Base-by-base conservation (phyloP, 2,797 vertebrate species). In the Kryptolebias ocellatus region DNA sequence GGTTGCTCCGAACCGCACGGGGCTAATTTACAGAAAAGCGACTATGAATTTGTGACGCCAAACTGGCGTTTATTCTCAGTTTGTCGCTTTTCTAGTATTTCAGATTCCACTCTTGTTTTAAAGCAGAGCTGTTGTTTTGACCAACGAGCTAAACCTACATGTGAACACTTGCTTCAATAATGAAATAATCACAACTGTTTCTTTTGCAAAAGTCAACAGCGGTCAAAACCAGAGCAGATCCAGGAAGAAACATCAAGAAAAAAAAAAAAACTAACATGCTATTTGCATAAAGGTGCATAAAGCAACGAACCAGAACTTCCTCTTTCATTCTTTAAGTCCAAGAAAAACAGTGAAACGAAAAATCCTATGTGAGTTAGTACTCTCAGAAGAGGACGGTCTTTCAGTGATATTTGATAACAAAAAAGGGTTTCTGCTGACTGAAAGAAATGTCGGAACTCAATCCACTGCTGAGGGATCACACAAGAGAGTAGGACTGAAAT, bases 401-500 rank as follows among this genome's bases (percentile, higher is more conserved):
- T 56, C 20, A 29, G 20, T 51, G 31, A 58, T 58, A 37, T 54
- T 15, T 7, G 24, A 64, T 45, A 53, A 64, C 24, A 17, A 31
- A 57, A 24, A 61, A 61, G 17, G 15, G 15, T 51, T 61, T 61
- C 59, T 64, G 51, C 62, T 57, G 46, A 57, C 10, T n/a, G 28
- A 50, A 57, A 50, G 27, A 53, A 56, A 54, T 66, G 45, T 67
- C 34, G 27, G 10, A 60, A 67, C 27, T 50, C 24, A 53, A 45
- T 60, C 55, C 37, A 67, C 27, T 37, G 20, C 39, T 44, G 55
- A 39, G 24, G 31, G 45, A 64, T 51, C 31, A 42, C 5, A 24
- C 24, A 6, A 11, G n/a, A 52, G n/a, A 8, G 60, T 12, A 50
- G 14, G 31, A 64, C 1, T 53, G n/a, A 50, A 49, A 66, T 28